Percentiles rank a stretch among this genome's conserved stretches.
Evolutionary conservation across 2,113 vertebrate species (phyloP).

Genomic region (Rhabdomys dilectus): DNA sequence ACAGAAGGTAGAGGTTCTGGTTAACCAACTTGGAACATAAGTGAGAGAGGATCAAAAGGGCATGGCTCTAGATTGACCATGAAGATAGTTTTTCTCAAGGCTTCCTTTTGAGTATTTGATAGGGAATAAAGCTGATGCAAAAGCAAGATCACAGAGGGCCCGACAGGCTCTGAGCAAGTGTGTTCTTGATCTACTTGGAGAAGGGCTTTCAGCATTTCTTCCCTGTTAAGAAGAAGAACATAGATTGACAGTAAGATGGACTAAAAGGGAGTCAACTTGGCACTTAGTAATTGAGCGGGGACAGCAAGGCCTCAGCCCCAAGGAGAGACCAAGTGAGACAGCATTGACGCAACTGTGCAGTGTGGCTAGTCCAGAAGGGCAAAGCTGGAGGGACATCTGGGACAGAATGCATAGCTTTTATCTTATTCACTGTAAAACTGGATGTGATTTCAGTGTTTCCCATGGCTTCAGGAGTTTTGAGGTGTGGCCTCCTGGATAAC

Average conservation of each 20-base stretch:
- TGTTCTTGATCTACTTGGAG: neutral
- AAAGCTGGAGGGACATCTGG: neutral
- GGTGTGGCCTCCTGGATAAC: neutral
- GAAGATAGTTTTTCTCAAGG: neutral
- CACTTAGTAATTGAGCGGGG: neutral
- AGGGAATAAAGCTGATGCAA: neutral
- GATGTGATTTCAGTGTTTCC: neutral
- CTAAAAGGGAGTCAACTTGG: neutral
- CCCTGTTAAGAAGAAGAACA: neutral
- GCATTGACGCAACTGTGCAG: neutral
- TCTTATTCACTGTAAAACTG: too few relatives aligned
- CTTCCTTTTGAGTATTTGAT: neutral
- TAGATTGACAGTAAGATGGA: neutral
- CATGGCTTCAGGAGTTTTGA: neutral
- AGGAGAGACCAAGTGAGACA: neutral
- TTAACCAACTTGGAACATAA: neutral
- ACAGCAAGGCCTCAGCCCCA: too few relatives aligned
- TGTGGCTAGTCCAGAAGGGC: neutral
- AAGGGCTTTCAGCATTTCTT: neutral
- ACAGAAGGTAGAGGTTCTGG: neutral
- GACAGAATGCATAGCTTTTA: neutral
- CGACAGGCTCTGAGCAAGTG: neutral
- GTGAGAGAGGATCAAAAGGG: neutral
- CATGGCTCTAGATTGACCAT: neutral
- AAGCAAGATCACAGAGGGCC: neutral